These are phyloP conservation scores for Melanerpes aurifrons DNA, from an alignment of 2,113 vertebrate genomes.

Conservation along the genomic window DNA sequence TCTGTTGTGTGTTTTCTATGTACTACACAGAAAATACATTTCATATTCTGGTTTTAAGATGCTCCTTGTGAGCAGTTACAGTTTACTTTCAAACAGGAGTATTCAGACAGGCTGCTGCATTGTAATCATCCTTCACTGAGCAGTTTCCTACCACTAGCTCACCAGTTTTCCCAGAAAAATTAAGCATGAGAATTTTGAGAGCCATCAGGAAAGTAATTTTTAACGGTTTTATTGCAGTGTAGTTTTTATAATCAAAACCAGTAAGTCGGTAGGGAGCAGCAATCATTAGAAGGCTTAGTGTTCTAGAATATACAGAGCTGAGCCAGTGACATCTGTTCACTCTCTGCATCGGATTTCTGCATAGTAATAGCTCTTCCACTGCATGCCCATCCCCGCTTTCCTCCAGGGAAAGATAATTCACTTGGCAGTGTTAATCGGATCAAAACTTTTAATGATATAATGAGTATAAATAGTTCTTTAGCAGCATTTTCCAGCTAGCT, in stretches of 20 bases:
- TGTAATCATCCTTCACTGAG: not conserved
- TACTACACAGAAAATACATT: not conserved
- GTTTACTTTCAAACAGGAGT: not conserved
- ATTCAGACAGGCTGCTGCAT: not conserved
- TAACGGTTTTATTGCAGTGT: accelerated
- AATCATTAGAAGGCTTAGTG: not conserved
- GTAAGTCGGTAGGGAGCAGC: not conserved
- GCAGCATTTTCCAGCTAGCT: not conserved
- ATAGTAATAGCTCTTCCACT: not conserved
- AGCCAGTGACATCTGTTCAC: not conserved
- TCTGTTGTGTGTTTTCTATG: not conserved
- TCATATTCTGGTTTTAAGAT: not conserved
- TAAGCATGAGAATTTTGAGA: not conserved
- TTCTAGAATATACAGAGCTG: not conserved
- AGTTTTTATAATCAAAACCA: not conserved
- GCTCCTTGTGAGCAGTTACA: not conserved
- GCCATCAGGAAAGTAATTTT: not conserved
- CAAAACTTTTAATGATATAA: not conserved
- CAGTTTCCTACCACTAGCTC: not conserved
- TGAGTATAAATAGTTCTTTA: not conserved
- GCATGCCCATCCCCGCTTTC: not conserved
- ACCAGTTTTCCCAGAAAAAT: not conserved
- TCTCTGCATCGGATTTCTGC: not conserved
- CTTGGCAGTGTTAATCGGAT: not conserved
- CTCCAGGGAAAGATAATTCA: not conserved